Evolutionary conservation across 1,140 invertebrate genomes (phyloP).

Genomic region (Thereuonema tuberculata): DNA sequence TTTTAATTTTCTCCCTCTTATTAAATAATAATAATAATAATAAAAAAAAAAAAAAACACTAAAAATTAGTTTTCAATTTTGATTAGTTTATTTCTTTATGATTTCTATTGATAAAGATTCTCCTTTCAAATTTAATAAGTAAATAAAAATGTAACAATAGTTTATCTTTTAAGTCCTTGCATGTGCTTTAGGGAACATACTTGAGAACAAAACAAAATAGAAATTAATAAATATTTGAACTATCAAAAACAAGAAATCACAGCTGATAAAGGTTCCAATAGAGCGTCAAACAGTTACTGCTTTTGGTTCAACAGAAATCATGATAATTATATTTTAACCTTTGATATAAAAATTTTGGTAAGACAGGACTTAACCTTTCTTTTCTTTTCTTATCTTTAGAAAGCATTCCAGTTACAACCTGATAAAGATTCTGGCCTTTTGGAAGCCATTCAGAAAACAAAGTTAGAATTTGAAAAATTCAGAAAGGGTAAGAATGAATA

Average conservation of each 20-base stretch:
- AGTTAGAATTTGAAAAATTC: conserved; percentile 42
- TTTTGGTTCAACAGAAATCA: background rate
- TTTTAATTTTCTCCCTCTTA: too few relatives aligned
- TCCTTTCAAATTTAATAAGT: too few relatives aligned
- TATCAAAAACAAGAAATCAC: background rate
- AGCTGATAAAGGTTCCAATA: background rate
- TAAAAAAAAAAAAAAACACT: too few relatives aligned
- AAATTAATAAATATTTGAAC: background rate
- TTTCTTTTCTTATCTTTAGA: conserved; percentile 12
- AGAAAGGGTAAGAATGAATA: conserved; percentile 23
- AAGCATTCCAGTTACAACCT: conserved; percentile 42
- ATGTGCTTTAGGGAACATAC: too few relatives aligned
- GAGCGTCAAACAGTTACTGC: background rate
- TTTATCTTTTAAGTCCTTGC: too few relatives aligned
- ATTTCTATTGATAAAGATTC: too few relatives aligned
- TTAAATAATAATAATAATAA: too few relatives aligned
- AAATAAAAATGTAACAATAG: too few relatives aligned
- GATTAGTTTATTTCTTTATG: too few relatives aligned
- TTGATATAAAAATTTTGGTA: too few relatives aligned
- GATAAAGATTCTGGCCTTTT: conserved; percentile 49
- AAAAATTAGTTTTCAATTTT: too few relatives aligned
- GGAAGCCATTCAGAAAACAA: conserved; percentile 46
- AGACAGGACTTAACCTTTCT: too few relatives aligned
- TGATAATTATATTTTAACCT: background rate
- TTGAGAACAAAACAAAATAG: background rate